A percentile compares a stretch with the other conserved stretches of the same genome.
Evolutionary conservation across 2,888 invertebrate species (phyloP).

Genomic region (Pocota personata): DNA sequence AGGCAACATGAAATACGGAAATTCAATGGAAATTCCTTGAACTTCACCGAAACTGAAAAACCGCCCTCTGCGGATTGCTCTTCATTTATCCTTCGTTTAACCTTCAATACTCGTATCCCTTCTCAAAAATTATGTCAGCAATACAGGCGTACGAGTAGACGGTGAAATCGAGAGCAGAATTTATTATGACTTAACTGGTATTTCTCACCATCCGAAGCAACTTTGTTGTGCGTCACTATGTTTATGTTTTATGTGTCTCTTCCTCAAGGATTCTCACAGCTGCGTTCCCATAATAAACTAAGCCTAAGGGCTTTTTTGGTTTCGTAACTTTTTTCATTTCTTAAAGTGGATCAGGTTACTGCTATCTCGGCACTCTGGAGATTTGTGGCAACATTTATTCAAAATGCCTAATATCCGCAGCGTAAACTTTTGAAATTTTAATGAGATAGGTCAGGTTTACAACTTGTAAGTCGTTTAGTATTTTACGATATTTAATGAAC

Average conservation of each 20-base stretch:
- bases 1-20: too few species aligned
- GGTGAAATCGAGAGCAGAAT: background rate
- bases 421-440: background rate
- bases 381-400: background rate
- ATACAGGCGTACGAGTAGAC: background rate
- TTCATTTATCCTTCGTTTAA: conserved; percentile 25
- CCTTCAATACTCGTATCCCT: conserved; percentile 33
- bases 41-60: background rate
- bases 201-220: background rate
- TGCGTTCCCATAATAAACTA: background rate
- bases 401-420: background rate
- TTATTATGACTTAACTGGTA: background rate
- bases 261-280: background rate
- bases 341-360: background rate
- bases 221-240: background rate
- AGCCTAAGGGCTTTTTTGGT: background rate
- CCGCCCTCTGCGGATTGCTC: background rate
- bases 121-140: background rate
- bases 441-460: conserved; percentile 1
- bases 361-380: background rate
- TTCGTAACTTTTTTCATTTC: background rate
- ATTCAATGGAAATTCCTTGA: background rate
- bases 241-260: too few species aligned
- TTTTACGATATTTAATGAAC: too few species aligned
- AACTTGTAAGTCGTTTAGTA: background rate